Conservation (phyloP, 92 coral and sea anemone species). For the Parazoanthus darwini region DNA sequence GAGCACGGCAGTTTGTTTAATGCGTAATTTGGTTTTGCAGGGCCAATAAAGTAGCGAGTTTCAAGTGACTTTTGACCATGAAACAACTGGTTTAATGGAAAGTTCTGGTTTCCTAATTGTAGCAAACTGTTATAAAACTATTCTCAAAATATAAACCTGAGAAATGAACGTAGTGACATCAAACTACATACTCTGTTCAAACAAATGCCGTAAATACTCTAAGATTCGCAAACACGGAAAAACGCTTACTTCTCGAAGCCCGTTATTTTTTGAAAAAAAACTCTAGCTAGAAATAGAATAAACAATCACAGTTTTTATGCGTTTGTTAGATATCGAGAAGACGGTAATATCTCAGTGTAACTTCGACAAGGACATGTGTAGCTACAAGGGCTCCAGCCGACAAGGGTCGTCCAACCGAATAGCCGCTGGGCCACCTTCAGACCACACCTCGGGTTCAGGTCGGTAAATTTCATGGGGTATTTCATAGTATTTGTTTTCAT, state of each 20-base stretch:
- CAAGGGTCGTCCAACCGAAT: neutral
- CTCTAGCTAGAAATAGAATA: neutral
- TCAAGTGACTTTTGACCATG: too few species aligned
- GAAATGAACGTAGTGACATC: too few species aligned
- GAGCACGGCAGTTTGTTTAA: neutral
- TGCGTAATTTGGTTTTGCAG: neutral
- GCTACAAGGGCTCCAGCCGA: constrained; percentile 5
- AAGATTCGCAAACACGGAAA: too few species aligned
- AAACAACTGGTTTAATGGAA: too few species aligned
- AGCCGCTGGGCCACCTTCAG: neutral
- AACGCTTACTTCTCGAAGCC: too few species aligned
- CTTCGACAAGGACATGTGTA: constrained; percentile 1
- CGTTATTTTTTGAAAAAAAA: too few species aligned
- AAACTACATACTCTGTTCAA: too few species aligned
- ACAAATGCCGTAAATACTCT: too few species aligned
- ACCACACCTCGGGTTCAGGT: constrained; percentile 11
- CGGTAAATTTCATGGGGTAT: neutral
- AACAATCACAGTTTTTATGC: neutral
- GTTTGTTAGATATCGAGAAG: neutral
- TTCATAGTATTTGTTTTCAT: too few species aligned
- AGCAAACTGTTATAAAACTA: too few species aligned
- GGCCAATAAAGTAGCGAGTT: neutral
- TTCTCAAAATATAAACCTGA: too few species aligned
- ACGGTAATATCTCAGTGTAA: constrained; percentile 1
- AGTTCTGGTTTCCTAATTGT: too few species aligned